A percentile compares a stretch with the other conserved stretches of the same genome.
Conservation (phyloP, 1,140 invertebrate genomes). For the Wiebesia pumilae region DNA sequence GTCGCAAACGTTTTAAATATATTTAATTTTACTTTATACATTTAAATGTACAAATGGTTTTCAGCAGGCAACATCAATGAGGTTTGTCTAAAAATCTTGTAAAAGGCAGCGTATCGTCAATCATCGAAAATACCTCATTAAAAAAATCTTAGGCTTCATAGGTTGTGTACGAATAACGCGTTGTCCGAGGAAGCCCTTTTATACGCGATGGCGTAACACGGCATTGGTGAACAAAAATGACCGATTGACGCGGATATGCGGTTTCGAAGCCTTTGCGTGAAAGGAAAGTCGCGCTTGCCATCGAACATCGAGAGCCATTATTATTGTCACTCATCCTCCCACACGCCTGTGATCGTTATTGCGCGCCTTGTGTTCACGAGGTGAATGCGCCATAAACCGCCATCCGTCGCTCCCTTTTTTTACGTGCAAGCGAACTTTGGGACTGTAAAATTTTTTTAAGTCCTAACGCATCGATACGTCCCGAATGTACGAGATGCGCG, state of each 20-base stretch:
- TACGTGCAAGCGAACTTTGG: slow-evolving; percentile 9
- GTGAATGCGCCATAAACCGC: slow-evolving; percentile 16
- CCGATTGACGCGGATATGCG: not conserved
- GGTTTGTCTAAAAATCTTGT: too few species aligned
- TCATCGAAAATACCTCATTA: not conserved
- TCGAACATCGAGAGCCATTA: slow-evolving; percentile 17
- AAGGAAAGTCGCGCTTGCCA: not conserved
- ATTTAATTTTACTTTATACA: too few species aligned
- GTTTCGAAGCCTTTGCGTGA: not conserved
- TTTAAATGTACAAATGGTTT: too few species aligned
- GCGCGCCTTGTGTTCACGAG: not conserved
- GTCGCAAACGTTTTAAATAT: too few species aligned
- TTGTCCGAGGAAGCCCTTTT: not conserved
- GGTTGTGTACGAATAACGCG: not conserved
- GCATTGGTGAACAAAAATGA: slow-evolving; percentile 3
- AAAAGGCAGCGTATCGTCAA: not conserved
- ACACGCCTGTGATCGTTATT: not conserved
- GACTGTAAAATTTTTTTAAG: slow-evolving; percentile 42
- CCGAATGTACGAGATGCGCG: not conserved
- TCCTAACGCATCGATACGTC: slow-evolving; percentile 21
- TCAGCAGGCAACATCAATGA: too few species aligned
- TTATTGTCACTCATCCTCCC: slow-evolving; percentile 20
- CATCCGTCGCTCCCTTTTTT: slow-evolving; percentile 1
- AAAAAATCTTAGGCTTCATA: too few species aligned
- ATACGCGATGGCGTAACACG: not conserved